A percentile compares a stretch with the other conserved stretches of the same genome.
These are phyloP conservation scores for Chitala chitala DNA, from an alignment of 2,113 vertebrate species.

Conservation along the genomic window DNA sequence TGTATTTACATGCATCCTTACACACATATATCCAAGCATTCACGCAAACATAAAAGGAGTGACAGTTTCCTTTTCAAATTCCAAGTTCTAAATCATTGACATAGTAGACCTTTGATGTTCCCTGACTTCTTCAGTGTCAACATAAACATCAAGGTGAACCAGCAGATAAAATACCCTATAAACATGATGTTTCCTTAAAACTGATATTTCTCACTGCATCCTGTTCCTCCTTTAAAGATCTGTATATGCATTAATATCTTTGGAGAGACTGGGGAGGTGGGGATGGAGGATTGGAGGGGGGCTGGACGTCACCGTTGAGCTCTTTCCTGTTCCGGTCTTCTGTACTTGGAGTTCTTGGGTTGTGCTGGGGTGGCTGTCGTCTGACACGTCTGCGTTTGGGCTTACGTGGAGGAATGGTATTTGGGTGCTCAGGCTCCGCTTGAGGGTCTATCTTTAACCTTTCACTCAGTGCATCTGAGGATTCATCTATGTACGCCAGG, in stretches of 20 bases:
- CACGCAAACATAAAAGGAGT: too few relatives aligned
- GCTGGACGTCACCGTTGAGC: constrained; percentile 48
- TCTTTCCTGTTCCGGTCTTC: constrained; percentile 35
- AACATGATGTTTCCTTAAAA: too few relatives aligned
- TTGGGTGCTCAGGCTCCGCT: neutral
- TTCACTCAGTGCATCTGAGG: constrained; percentile 78
- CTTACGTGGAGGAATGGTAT: constrained; percentile 38
- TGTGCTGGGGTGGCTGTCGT: constrained; percentile 43
- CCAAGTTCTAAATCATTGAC: neutral
- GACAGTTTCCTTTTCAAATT: neutral
- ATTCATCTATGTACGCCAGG: constrained; percentile 83
- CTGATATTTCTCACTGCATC: neutral
- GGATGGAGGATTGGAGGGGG: constrained; percentile 58
- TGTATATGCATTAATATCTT: neutral
- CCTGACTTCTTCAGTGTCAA: neutral
- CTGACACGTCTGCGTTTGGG: constrained; percentile 55
- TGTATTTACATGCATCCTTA: neutral
- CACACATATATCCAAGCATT: neutral
- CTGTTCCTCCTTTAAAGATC: neutral
- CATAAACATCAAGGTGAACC: neutral
- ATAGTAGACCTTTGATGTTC: neutral
- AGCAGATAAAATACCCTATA: neutral
- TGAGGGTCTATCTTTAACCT: constrained; percentile 32
- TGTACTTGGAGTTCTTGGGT: constrained; percentile 33
- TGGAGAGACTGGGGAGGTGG: constrained; percentile 52